Percentiles rank a stretch among this genome's conserved stretches.
These are phyloP conservation scores for Alectura lathami DNA, from an alignment of 2,113 vertebrate genomes.

Conservation along the genomic window DNA sequence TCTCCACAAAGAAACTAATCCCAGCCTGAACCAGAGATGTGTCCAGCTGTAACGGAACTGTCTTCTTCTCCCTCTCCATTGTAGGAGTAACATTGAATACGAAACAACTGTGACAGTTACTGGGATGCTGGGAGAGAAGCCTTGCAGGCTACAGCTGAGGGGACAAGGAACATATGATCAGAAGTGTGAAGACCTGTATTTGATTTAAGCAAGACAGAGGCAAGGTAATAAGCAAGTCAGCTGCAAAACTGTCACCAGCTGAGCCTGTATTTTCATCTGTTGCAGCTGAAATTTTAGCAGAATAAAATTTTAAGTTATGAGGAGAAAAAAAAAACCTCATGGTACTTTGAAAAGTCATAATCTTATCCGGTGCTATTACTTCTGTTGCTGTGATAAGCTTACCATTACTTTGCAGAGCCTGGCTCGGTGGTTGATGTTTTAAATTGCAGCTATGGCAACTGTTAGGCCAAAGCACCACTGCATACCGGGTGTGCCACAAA, in stretches of 20 bases:
- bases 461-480: neutral
- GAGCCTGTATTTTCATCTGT: neutral
- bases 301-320: neutral
- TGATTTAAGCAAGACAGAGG: neutral
- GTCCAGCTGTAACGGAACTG: neutral
- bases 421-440: neutral
- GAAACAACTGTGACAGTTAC: slow-evolving; percentile 71
- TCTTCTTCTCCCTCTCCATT: neutral
- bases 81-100: slow-evolving; percentile 77
- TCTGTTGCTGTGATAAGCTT: neutral
- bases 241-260: neutral
- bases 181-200: slow-evolving; percentile 26
- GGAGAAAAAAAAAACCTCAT: neutral
- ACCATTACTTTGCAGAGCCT: neutral
- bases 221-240: neutral
- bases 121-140: slow-evolving; percentile 81
- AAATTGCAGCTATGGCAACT: neutral
- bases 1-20: neutral
- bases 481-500: neutral
- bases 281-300: neutral
- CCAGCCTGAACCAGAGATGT: neutral
- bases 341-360: neutral
- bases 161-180: slow-evolving; percentile 81
- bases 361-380: neutral
- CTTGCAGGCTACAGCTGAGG: slow-evolving; percentile 74